These are phyloP conservation scores for Xanthia togata DNA, from an alignment of 2,888 invertebrate genomes.

Conservation along the genomic window DNA sequence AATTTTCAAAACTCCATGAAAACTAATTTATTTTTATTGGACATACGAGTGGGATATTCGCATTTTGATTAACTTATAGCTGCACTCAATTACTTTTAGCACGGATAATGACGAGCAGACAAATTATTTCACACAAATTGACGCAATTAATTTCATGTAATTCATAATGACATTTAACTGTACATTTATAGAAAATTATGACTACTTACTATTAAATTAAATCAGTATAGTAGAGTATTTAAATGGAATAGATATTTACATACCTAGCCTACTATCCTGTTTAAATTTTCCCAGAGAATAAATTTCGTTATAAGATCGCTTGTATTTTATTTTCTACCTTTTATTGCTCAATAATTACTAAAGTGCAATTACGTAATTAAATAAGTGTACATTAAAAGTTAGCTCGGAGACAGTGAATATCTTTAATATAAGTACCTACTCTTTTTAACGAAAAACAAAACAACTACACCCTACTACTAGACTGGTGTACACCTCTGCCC, in stretches of 20 bases:
- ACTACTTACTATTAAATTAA: not conserved
- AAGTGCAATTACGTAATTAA: not conserved
- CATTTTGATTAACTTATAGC: constrained; percentile 37
- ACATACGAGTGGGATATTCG: constrained; percentile 22
- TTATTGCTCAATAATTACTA: too few species aligned
- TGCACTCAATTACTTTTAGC: constrained; percentile 47
- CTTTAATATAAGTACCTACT: too few species aligned
- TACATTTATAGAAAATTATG: not conserved
- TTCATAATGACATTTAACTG: constrained; percentile 14
- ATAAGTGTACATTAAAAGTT: not conserved
- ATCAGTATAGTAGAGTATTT: not conserved
- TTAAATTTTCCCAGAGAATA: too few species aligned
- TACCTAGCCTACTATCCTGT: too few species aligned
- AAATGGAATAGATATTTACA: too few species aligned
- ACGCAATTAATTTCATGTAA: constrained; percentile 15
- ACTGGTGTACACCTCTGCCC: too few species aligned
- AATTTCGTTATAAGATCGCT: too few species aligned
- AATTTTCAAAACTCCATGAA: too few species aligned
- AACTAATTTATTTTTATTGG: constrained; percentile 4
- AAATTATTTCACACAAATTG: constrained; percentile 40
- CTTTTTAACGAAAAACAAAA: too few species aligned
- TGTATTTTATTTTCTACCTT: too few species aligned
- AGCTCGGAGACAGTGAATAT: not conserved
- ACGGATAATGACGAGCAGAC: constrained; percentile 19
- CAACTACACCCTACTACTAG: too few species aligned